phyloP scores from a whole-genome alignment of 2,113 vertebrate species.

The Chaetodon auriga region DNA sequence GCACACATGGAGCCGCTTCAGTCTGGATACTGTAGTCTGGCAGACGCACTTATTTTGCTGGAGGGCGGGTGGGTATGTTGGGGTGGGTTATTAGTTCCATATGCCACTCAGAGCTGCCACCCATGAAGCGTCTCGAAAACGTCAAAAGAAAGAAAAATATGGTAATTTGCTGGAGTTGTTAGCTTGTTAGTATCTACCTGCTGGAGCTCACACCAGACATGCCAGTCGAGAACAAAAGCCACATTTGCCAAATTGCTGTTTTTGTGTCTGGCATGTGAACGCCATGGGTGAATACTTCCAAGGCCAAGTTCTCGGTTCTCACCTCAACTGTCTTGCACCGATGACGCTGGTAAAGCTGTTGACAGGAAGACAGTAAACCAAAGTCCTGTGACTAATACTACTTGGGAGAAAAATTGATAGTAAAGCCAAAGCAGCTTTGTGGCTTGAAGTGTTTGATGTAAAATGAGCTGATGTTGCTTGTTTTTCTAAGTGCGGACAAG shows the following conservation, averaged over 20 bases:
- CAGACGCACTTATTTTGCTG: conserved; percentile 63
- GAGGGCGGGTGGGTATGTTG: conserved; percentile 42
- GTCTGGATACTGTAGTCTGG: conserved; percentile 63
- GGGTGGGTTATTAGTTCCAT: conserved; percentile 77
- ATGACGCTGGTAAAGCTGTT: conserved; percentile 22
- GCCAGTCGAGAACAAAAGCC: conserved; percentile 50
- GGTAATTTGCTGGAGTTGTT: conserved; percentile 73
- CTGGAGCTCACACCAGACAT: conserved; percentile 62
- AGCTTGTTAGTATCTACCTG: conserved; percentile 73
- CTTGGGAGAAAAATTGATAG: background rate
- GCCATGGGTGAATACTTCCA: conserved; percentile 40
- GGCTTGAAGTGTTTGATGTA: conserved; percentile 71
- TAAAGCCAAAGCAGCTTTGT: conserved; percentile 33
- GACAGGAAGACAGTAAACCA: conserved; percentile 29
- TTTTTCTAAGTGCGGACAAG: conserved; percentile 80
- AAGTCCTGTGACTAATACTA: conserved; percentile 21
- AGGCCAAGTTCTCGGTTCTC: conserved; percentile 48
- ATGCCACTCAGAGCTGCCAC: conserved; percentile 74
- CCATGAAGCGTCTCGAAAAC: conserved; percentile 75
- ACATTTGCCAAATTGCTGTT: conserved; percentile 51
- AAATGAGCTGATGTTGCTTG: conserved; percentile 77
- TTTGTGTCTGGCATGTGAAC: conserved; percentile 54
- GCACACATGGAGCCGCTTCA: conserved; percentile 53
- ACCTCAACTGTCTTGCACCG: conserved; percentile 19
- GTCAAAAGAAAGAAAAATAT: conserved; percentile 72